Base-by-base conservation (phyloP, 2,797 vertebrate genomes). In the Acanthurus leucopareius region DNA sequence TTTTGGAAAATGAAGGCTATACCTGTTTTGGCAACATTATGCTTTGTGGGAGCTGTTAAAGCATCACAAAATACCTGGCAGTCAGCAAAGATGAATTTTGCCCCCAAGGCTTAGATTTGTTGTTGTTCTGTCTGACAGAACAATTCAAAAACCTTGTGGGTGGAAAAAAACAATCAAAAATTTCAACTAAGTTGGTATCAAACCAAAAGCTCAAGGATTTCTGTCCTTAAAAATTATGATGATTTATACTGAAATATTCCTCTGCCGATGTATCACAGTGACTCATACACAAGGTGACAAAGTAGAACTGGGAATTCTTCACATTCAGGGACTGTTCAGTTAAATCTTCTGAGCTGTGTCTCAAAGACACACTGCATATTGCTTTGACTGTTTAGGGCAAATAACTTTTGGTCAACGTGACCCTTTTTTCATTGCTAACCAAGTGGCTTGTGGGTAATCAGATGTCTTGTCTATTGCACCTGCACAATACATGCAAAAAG, bases 21-120 rank as follows among this genome's bases (percentile, higher is more conserved):
- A 68, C 48, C 19, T 8, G 45, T 75, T 66, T 73, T 47, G 71
- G 72, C 83, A 61, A 45, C 51, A 22, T 56, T 28, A 72, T 48
- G 66, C 60, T 70, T 76, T 66, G 25, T 53, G 40, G 56, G 74
- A 87, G 78, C 48, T 40, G 22, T 84, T 69, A 68, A 75, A 74
- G 2, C 80, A 58, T 75, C 60, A 75, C 48, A 79, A 59, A 83
- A 45, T 10, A 75, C 16, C 38, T 66, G 56, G 35, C 75, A 79
- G 69, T 86, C 72, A 82, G 65, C 67, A 70, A 69, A 69, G 52
- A 58, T 45, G 51, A 66, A 60, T 77, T 85, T 54, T 82, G 52
- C 53, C 45, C 62, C 72, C 16, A 8, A 77, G 70, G 56, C 64
- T 73, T 52, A 61, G 47, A 49, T 70, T 58, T 79, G 69, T 73